Evolutionary conservation across 2,888 invertebrate genomes (phyloP).

Genomic region (Drymonia ruficornis): DNA sequence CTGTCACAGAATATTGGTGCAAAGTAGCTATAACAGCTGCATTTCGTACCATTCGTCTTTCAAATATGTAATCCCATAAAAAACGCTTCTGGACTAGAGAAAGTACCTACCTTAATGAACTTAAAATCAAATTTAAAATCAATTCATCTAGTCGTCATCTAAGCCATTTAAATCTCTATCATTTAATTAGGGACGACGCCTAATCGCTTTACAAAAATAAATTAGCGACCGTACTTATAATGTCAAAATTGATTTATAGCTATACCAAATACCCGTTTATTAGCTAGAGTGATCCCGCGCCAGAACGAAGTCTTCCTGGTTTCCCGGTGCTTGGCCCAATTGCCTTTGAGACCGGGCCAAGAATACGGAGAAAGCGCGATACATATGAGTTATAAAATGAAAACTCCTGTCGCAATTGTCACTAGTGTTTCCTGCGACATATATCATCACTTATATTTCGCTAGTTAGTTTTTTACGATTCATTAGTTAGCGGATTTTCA

Average conservation of each 20-base stretch:
- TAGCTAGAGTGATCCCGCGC: slow-evolving; percentile 43
- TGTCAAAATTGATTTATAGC: slow-evolving; percentile 36
- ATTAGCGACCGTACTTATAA: slow-evolving; percentile 13
- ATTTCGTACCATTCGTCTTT: too few relatives aligned
- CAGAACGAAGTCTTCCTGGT: slow-evolving; percentile 63
- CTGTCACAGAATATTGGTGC: too few relatives aligned
- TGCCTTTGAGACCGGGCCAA: slow-evolving; percentile 75
- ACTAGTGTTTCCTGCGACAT: slow-evolving; percentile 57
- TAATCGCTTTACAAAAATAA: slow-evolving; percentile 23
- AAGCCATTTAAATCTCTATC: slow-evolving; percentile 7
- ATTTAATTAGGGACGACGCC: slow-evolving; percentile 33
- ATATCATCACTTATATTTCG: slow-evolving; percentile 50
- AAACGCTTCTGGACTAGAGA: too few relatives aligned
- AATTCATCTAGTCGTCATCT: neutral
- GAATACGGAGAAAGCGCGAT: slow-evolving; percentile 72
- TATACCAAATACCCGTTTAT: slow-evolving; percentile 42
- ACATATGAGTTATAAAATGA: slow-evolving; percentile 60
- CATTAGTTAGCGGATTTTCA: slow-evolving; percentile 20
- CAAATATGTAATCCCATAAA: too few relatives aligned
- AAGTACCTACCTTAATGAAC: too few relatives aligned
- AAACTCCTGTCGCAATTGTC: slow-evolving; percentile 55
- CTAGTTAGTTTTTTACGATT: slow-evolving; percentile 29
- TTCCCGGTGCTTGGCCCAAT: slow-evolving; percentile 61
- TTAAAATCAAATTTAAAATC: too few relatives aligned
- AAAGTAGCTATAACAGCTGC: too few relatives aligned